Evolutionary conservation across 2,888 invertebrate genomes (phyloP), one percentile per base, ranked within the genome.

Genomic region (Malacosoma neustria): DNA sequence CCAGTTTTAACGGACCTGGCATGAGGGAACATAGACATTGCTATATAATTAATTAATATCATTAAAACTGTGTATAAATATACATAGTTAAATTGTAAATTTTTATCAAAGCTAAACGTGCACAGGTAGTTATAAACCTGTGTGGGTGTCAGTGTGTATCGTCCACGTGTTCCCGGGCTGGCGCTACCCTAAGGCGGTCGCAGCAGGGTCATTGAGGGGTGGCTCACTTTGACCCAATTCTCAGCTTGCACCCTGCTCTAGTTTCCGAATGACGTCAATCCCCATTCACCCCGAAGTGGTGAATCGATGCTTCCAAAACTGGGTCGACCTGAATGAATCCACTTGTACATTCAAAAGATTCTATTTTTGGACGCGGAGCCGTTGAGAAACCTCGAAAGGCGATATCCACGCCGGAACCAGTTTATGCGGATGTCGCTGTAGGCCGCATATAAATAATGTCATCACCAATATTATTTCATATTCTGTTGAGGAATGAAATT

Each of bases 201-300:
- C 54, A 51, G 34, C 43, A 51, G 47, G 46, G 47, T 37, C 47
- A 39, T 38, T 45, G 47, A 48, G 61, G 58, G 56, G 53, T 49
- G 68, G 65, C 49, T 58, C 51, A 54, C 47, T 43, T 38, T 72
- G 81, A 80, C 82, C 84, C 51, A 79, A 39, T 77, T 81, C 49
- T 50, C 37, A 42, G 47, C 67, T 69, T 76, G 75, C 77, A 76
- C 72, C 71, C 72, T 77, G 75, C 53, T 61, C 77, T 66, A 79
- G 67, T 76, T 79, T 62, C 70, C 37, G 58, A 54, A 67, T 85
- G 82, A 85, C 84, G 85, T 85, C 85, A 85, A 61, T 41, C 61
- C 47, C 73, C 81, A 80, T 84, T 80, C 80, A 80, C 69, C 73
- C 73, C 69, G 64, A 56, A 55, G 47, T 67, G 60, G 54, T 79